These are phyloP conservation scores for Bombus superbus DNA, from an alignment of 1,140 invertebrate genomes.

Conservation along the genomic window DNA sequence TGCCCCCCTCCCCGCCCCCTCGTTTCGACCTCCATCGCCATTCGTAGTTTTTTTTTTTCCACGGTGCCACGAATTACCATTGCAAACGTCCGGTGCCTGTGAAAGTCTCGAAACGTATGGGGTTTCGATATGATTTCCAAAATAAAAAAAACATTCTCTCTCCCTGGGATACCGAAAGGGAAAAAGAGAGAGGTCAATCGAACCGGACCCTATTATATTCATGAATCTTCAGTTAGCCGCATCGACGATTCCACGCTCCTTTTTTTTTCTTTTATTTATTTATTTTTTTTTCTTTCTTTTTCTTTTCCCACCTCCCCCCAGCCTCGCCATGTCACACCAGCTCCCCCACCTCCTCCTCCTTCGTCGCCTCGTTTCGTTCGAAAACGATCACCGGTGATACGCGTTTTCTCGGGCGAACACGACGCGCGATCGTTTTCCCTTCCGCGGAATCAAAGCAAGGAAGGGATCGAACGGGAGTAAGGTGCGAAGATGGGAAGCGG, in stretches of 20 bases:
- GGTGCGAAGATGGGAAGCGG: background rate
- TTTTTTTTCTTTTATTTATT: no score
- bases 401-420: background rate
- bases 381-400: background rate
- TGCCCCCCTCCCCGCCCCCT: background rate
- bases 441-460: background rate
- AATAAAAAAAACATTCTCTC: constrained; percentile 54
- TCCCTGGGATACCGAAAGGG: constrained; percentile 29
- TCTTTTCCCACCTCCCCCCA: background rate
- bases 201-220: constrained; percentile 62
- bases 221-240: constrained; percentile 61
- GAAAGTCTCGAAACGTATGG: constrained; percentile 67
- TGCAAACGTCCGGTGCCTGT: constrained; percentile 70
- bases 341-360: no score
- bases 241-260: constrained; percentile 9
- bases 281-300: background rate
- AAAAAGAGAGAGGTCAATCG: constrained; percentile 31
- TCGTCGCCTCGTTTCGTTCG: no score
- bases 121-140: constrained; percentile 69
- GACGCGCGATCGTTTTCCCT: background rate
- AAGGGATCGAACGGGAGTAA: background rate
- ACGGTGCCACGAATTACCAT: constrained; percentile 73
- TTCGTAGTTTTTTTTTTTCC: constrained; percentile 59
- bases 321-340: no score
- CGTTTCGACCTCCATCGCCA: constrained; percentile 27